Evolutionary conservation across 2,797 vertebrate species (phyloP).

Genomic region (Danionella dracula): DNA sequence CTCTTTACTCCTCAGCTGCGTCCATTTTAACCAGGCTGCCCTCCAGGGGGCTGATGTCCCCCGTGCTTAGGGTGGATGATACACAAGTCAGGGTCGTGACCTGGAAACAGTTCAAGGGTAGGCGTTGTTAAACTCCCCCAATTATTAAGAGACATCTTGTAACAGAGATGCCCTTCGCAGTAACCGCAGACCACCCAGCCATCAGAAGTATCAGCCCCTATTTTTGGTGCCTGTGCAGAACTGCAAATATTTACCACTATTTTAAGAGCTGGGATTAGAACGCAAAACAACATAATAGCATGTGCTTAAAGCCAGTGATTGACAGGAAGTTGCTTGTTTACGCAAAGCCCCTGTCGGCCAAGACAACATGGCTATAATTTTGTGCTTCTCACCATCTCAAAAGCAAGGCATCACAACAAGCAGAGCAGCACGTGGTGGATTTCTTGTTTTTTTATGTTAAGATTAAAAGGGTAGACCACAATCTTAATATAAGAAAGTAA

Average conservation of each 20-base stretch:
- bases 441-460: background rate
- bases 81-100: constrained; percentile 39
- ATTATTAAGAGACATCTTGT: constrained; percentile 38
- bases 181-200: constrained; percentile 39
- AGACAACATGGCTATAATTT: constrained; percentile 70
- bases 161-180: constrained; percentile 39
- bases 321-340: constrained; percentile 68
- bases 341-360: constrained; percentile 69
- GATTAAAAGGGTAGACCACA: background rate
- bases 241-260: constrained; percentile 63
- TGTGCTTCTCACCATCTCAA: constrained; percentile 56
- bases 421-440: constrained; percentile 25
- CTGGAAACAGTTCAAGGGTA: constrained; percentile 43
- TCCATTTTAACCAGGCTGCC: constrained; percentile 65
- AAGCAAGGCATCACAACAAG: constrained; percentile 48
- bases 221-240: constrained; percentile 47
- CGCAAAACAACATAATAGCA: constrained; percentile 64
- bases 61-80: constrained; percentile 12
- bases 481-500: too few species aligned
- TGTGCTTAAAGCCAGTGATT: constrained; percentile 67
- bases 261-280: constrained; percentile 60
- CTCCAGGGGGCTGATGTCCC: constrained; percentile 56
- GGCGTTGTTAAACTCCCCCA: constrained; percentile 40
- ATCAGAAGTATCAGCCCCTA: constrained; percentile 60
- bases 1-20: constrained; percentile 66